Base-by-base conservation (phyloP, 92 coral and sea anemone genomes). In the Parazoanthus atlanticus region DNA sequence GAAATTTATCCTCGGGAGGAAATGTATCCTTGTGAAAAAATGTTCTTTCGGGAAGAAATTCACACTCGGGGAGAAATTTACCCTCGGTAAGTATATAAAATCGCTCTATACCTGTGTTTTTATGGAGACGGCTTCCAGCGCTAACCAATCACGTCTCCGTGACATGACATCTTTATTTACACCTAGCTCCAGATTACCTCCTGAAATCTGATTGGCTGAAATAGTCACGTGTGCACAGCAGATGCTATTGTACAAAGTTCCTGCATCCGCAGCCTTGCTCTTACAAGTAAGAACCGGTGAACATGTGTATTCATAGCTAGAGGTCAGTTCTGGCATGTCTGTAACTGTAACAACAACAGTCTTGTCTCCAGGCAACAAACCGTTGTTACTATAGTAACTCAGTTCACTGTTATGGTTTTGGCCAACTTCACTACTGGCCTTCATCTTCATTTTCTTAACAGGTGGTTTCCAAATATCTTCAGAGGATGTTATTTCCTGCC, bases 221-320 rank as follows among this genome's bases (percentile, higher is more conserved):
- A 84, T 30, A 26, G 86, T 91, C 52, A 93, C 81, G 47, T 70
- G 80, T 52, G 92, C 81, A 61, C 92, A 91, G 74, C 89, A 88
- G 79, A 89, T 89, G 66, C 87, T 82, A 26, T 88, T 75, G 23
- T 34, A 28, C 46, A 52, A 85, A 79, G 30, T 5, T 28, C 80
- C 54, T 23, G 84, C 90, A 85, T 76, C 54, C 9, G 28, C 8
- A 40, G 56, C 2, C 8, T 88, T 11, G 80, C 89, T 89, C 9
- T 67, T 75, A 93, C 94, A 95, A 58, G 95, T 85, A 28, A 93
- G 79, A 40, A 89, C 93, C 41, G 93, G 89, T 23, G 92, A 89
- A 74, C 89, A 82, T 10, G 78, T 58, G 85, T 86, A 89, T 29
- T 72, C 84, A 28, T 81, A 71, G 10, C 65, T 72, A 66, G 30